Evolutionary conservation across 2,113 vertebrate genomes (phyloP).

Genomic region (Nothoprocta pentlandii): DNA sequence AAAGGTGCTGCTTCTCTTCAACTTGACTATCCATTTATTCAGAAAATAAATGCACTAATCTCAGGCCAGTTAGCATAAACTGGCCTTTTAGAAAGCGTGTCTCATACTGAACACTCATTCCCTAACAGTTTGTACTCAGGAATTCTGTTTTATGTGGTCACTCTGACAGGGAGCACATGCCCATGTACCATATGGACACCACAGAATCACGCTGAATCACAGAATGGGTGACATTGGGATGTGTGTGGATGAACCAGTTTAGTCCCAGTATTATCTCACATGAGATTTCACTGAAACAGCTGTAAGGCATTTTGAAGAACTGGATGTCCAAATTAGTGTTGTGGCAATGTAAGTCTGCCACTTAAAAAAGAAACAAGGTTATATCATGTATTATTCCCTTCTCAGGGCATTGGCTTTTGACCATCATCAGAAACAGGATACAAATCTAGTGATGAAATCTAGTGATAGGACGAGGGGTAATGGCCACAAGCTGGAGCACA

Average conservation of each 20-base stretch:
- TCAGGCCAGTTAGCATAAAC: constrained; percentile 22
- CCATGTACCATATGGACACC: neutral
- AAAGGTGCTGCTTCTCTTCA: constrained; percentile 3
- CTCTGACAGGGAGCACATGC: neutral
- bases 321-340: neutral
- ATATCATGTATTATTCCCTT: neutral
- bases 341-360: neutral
- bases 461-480: no score
- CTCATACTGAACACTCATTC: neutral
- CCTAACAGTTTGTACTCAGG: neutral
- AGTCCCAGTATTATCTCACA: neutral
- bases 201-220: no score
- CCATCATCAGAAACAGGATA: neutral
- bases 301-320: constrained; percentile 4
- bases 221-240: no score
- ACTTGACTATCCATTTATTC: constrained; percentile 2
- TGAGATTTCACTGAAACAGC: neutral
- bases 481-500: no score
- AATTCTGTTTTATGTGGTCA: neutral
- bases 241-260: no score
- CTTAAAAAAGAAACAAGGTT: neutral
- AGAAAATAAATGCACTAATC: constrained; percentile 31
- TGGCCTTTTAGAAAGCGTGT: constrained; percentile 18
- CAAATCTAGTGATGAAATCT: neutral
- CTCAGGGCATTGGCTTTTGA: neutral